These are phyloP conservation scores for Alosa alosa DNA, from an alignment of 2,113 vertebrate species.

Conservation along the genomic window DNA sequence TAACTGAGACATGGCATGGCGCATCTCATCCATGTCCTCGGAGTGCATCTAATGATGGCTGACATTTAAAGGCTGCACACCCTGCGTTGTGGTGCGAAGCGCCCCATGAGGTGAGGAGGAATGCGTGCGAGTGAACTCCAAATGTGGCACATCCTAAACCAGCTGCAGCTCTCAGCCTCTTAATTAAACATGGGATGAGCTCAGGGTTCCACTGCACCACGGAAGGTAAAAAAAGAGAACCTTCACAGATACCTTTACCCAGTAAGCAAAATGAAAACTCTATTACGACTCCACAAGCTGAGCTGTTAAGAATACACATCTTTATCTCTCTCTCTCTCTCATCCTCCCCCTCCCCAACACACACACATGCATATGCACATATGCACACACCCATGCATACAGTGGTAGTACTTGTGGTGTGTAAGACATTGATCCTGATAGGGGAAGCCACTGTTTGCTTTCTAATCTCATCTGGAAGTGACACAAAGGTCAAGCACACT, in stretches of 20 bases:
- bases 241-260: not conserved
- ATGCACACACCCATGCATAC: not conserved
- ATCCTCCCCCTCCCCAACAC: not conserved
- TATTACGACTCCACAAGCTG: not conserved
- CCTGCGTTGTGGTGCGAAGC: not conserved
- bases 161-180: not conserved
- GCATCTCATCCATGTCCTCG: not conserved
- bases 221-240: not conserved
- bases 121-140: not conserved
- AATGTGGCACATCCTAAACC: not conserved
- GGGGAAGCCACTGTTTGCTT: not conserved
- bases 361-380: not conserved
- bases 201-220: not conserved
- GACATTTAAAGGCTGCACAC: not conserved
- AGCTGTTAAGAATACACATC: not conserved
- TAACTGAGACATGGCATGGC: not conserved
- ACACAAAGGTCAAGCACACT: not conserved
- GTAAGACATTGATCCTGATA: not conserved
- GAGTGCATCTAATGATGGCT: not conserved
- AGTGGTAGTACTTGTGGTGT: not conserved
- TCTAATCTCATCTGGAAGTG: constrained; percentile 1
- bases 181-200: not conserved
- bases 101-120: not conserved
- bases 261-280: not conserved
- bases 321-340: not conserved